phyloP scores from a whole-genome alignment of 2,888 invertebrate species.

The Exocentrus adspersus region DNA sequence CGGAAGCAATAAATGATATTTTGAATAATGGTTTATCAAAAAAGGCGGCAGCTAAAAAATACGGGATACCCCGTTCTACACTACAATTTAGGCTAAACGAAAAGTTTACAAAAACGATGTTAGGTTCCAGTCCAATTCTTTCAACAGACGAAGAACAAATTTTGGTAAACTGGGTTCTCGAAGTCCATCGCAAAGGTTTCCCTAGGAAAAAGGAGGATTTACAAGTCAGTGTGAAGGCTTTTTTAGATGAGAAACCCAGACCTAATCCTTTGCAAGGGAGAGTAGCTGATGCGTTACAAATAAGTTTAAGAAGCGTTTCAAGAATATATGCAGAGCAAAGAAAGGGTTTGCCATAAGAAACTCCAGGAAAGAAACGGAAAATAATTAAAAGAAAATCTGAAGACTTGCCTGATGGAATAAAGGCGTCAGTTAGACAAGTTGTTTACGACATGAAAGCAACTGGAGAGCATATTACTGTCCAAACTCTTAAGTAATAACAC shows the following conservation, averaged over 20 bases:
- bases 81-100: not conserved
- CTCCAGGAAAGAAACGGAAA: no score
- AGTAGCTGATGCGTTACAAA: no score
- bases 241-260: not conserved
- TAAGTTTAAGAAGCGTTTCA: no score
- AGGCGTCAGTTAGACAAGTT: no score
- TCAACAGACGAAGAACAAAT: not conserved
- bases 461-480: no score
- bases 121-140: not conserved
- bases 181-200: not conserved
- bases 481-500: no score
- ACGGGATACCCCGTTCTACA: not conserved
- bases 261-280: not conserved
- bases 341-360: no score
- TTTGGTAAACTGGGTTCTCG: not conserved
- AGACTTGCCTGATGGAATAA: no score
- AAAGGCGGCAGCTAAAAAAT: not conserved
- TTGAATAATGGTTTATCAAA: not conserved
- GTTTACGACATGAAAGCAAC: no score
- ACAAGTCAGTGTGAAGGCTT: not conserved
- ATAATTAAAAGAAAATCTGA: no score
- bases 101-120: not conserved
- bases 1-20: no score
- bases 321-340: no score
- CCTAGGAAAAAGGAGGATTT: not conserved